Evolutionary conservation across 2,888 invertebrate species (phyloP).

Genomic region (Drosophila incognita): DNA sequence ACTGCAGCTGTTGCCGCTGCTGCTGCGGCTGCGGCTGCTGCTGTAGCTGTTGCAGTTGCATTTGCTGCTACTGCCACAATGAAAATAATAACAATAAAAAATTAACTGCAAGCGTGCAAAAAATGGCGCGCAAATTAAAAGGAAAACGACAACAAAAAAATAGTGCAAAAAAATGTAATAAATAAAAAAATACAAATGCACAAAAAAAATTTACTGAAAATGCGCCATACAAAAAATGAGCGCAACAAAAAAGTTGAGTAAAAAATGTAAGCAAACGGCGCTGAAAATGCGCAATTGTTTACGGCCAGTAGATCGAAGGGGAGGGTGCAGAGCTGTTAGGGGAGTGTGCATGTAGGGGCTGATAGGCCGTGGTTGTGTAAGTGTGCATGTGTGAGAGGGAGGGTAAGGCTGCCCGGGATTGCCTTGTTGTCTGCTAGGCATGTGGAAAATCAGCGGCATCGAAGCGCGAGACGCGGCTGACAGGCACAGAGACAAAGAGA

Average conservation of each 20-base stretch:
- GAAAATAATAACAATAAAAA: slow-evolving; percentile 68
- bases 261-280: slow-evolving; percentile 74
- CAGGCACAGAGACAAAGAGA: slow-evolving; percentile 14
- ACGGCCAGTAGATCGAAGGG: slow-evolving; percentile 48
- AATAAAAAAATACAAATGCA: slow-evolving; percentile 13
- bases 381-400: slow-evolving; percentile 4
- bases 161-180: slow-evolving; percentile 21
- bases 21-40: not conserved
- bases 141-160: slow-evolving; percentile 67
- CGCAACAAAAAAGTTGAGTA: slow-evolving; percentile 30
- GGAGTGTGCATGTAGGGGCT: slow-evolving; percentile 9
- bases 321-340: not conserved
- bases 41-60: slow-evolving; percentile 9
- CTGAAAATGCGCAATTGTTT: slow-evolving; percentile 80
- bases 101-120: slow-evolving; percentile 62
- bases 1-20: slow-evolving; percentile 14
- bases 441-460: slow-evolving; percentile 74
- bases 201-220: slow-evolving; percentile 44
- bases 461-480: slow-evolving; percentile 43
- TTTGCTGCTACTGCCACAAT: slow-evolving; percentile 42
- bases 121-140: slow-evolving; percentile 76
- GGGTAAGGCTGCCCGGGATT: slow-evolving; percentile 32
- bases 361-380: slow-evolving; percentile 37
- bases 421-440: slow-evolving; percentile 73
- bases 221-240: slow-evolving; percentile 51